Percentiles rank a stretch among this genome's conserved stretches.
These are phyloP conservation scores for Sakesphorus luctuosus DNA, from an alignment of 2,113 vertebrate species.

Conservation along the genomic window DNA sequence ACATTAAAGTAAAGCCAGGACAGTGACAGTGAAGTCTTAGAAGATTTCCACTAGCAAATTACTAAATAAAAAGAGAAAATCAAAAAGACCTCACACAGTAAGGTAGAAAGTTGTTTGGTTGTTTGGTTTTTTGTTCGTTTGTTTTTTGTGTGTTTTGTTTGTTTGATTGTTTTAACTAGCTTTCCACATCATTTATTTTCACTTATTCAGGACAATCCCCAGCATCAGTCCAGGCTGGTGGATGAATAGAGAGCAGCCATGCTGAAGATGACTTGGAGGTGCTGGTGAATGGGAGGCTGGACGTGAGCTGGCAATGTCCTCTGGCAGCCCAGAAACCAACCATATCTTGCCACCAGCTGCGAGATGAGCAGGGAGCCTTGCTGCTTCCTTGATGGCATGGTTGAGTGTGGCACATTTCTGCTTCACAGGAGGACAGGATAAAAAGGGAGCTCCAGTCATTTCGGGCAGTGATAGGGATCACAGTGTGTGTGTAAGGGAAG, in stretches of 20 bases:
- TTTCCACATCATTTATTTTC: neutral
- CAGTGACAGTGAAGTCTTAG: neutral
- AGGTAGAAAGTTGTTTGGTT: neutral
- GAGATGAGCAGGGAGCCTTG: neutral
- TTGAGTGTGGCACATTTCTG: fast-evolving
- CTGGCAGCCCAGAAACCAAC: neutral
- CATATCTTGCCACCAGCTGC: neutral
- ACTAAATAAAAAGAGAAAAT: neutral
- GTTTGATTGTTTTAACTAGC: neutral
- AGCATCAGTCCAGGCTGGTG: neutral
- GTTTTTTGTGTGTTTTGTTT: neutral
- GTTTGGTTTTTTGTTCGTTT: neutral
- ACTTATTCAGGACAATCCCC: neutral
- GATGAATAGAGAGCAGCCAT: neutral
- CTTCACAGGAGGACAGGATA: neutral
- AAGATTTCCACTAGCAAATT: neutral
- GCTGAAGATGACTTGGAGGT: neutral
- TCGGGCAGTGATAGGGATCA: neutral
- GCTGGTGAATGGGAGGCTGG: neutral
- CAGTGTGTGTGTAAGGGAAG: neutral
- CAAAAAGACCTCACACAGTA: neutral
- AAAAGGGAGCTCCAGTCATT: neutral
- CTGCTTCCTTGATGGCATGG: neutral
- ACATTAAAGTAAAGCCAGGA: neutral
- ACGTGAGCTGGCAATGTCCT: neutral